Evolutionary conservation across 2,797 vertebrate genomes (phyloP).

Genomic region (Zalophus californianus): DNA sequence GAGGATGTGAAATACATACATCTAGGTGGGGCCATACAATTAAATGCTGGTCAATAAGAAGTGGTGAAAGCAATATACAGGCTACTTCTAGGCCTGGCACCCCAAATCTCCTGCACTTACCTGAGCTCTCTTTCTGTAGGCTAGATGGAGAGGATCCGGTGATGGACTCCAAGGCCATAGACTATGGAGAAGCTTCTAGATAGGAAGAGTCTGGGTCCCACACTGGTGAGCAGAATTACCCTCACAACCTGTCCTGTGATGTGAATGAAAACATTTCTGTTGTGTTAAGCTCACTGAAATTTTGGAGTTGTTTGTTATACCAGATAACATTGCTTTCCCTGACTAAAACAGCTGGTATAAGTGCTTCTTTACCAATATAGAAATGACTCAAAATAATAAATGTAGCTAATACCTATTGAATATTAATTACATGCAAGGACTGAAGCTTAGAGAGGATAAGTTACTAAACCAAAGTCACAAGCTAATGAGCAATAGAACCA

Average conservation of each 20-base stretch:
- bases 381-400: conserved; percentile 24
- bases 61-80: background rate
- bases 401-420: background rate
- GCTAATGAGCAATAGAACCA: background rate
- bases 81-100: background rate
- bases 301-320: background rate
- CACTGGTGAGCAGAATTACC: background rate
- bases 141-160: background rate
- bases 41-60: background rate
- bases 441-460: background rate
- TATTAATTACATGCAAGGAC: conserved; percentile 3
- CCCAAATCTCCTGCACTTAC: background rate
- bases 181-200: background rate
- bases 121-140: background rate
- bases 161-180: background rate
- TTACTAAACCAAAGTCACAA: background rate
- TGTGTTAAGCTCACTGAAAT: background rate
- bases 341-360: background rate
- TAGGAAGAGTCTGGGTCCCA: background rate
- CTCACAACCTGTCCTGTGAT: background rate
- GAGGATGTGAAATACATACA: background rate
- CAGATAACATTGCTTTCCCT: background rate
- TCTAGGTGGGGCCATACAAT: background rate
- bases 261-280: background rate
- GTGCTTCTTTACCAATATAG: background rate